phyloP scores from a whole-genome alignment of 2,888 invertebrate species.

The Galeruca laticollis region DNA sequence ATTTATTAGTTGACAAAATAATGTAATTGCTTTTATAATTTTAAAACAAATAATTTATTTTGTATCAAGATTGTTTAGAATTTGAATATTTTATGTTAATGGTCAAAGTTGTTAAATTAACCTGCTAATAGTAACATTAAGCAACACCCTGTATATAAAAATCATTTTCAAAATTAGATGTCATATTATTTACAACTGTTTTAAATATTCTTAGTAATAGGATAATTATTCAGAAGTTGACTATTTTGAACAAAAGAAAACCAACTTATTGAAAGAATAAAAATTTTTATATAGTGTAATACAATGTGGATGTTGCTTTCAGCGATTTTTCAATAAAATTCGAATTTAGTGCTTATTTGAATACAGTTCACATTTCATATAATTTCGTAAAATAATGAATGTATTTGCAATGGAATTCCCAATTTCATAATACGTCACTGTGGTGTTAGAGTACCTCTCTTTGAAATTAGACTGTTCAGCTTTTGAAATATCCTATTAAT shows the following conservation, averaged over 20 bases:
- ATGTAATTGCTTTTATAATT: no score
- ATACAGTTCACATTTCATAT: neutral
- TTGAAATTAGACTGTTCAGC: slow-evolving; percentile 1
- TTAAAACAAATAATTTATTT: no score
- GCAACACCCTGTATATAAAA: neutral
- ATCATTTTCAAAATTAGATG: slow-evolving; percentile 2
- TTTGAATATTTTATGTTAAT: neutral
- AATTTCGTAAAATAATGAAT: neutral
- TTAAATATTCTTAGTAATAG: neutral
- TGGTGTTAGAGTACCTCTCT: neutral
- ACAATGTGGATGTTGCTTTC: neutral
- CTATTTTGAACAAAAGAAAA: neutral
- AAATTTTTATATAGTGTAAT: no score
- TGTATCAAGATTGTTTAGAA: no score
- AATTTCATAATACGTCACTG: neutral
- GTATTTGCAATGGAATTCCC: neutral
- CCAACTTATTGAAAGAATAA: neutral
- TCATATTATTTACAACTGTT: neutral
- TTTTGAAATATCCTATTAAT: slow-evolving; percentile 15
- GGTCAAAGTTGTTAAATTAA: neutral
- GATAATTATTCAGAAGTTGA: slow-evolving; percentile 5
- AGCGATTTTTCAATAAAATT: no score
- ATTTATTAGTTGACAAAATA: no score
- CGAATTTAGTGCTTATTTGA: neutral
- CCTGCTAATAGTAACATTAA: neutral